Base-by-base conservation (phyloP, 1,140 invertebrate genomes). In the Drosophila jambulina region DNA sequence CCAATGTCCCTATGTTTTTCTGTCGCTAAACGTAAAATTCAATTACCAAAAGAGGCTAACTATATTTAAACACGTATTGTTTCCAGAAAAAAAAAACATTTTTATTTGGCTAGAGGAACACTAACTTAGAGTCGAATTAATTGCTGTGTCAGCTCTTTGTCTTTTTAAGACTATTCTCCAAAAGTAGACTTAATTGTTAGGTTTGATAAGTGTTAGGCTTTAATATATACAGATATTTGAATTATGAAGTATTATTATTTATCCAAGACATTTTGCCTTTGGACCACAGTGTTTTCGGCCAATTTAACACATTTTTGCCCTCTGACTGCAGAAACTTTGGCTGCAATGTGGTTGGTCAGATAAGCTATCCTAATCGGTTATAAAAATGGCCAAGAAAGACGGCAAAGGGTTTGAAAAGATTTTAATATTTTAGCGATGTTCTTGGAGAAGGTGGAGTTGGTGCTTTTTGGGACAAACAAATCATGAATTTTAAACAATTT, bases 361-460 rank as follows among this genome's bases (percentile, higher is more conserved):
- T 87, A 87, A 87, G 84, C 68, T 59, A 48, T 59, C 43, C 68
- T 57, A 60, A 68, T 49, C 48, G 61, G 70, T 61, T 64, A 78
- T 21, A 78, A 67, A 69, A 65, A 32, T 25, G 48, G 61, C 43
- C 29, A 64, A 61, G 60, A 21, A 32, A 25, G 45, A n/a, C 19
- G 21, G 23, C 21, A n/a, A 48, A 23, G 29, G 29, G 27, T 38
- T 62, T 17, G 17, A 19, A 62, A 34, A 38, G 48, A 62, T 40
- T 62, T 40, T 38, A 62, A 62, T 62, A 54, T 38, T 62, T 21
- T 17, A 19, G 17, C 46, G 4, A 5, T 13, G 36, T 38, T 23
- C 15, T 15, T 40, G 19, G 36, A 53, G n/a, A 25, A 49, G 40
- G 21, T 25, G 5, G 13, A 17, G 29, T 3, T n/a, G n/a, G n/a